phyloP scores from a whole-genome alignment of 2,113 vertebrate species.

The Petromus typicus region DNA sequence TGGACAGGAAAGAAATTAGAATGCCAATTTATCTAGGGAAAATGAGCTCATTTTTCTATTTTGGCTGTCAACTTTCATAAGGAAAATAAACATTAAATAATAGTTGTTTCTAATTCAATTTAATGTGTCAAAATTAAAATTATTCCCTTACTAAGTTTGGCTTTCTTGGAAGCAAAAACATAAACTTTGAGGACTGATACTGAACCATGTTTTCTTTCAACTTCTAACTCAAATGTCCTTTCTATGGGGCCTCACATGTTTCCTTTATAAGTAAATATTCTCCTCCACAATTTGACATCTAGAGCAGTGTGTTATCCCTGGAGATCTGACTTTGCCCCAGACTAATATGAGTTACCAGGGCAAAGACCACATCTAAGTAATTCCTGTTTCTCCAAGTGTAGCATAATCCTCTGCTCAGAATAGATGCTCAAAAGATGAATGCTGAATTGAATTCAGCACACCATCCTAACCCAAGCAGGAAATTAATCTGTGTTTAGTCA shows the following conservation, averaged over 20 bases:
- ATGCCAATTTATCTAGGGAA: neutral
- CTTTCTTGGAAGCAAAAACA: constrained; percentile 26
- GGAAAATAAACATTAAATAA: neutral
- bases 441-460: neutral
- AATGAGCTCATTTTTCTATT: constrained; percentile 22
- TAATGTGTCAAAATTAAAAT: neutral
- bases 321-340: neutral
- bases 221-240: neutral
- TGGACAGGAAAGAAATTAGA: neutral
- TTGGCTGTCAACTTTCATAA: constrained; percentile 29
- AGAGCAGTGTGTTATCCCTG: neutral
- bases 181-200: neutral
- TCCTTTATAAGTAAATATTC: neutral
- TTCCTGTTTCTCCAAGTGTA: neutral
- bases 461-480: neutral
- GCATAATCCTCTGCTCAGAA: neutral
- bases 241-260: neutral
- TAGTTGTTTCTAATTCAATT: constrained; percentile 4
- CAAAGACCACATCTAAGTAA: neutral
- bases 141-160: constrained; percentile 22
- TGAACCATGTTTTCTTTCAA: neutral
- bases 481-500: constrained; percentile 15
- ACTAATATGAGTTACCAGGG: neutral
- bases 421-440: neutral
- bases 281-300: neutral